These are phyloP conservation scores for Psilopsiagon aymara DNA, from an alignment of 2,113 vertebrate genomes.

Conservation along the genomic window DNA sequence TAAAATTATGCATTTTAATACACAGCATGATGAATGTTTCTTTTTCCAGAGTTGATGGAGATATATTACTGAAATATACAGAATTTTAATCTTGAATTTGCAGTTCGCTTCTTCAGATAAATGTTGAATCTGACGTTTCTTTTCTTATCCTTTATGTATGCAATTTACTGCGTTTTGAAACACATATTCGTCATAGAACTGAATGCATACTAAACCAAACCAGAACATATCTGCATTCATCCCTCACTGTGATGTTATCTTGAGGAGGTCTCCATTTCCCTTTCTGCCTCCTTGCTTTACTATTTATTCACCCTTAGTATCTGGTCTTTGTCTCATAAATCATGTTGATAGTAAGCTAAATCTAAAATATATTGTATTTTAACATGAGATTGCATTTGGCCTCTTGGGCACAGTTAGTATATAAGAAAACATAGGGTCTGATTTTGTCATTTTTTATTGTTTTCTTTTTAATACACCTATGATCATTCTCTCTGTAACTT, in stretches of 20 bases:
- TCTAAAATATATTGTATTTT: background rate
- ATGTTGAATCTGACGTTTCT: background rate
- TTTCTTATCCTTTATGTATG: slow-evolving; percentile 17
- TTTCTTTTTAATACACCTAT: background rate
- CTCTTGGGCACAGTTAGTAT: background rate
- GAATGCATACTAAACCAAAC: background rate
- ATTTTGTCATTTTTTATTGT: background rate
- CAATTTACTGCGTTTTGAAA: slow-evolving; percentile 32
- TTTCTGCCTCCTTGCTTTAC: background rate
- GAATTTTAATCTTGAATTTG: background rate
- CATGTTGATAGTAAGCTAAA: background rate
- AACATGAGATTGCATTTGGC: background rate
- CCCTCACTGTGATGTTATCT: background rate
- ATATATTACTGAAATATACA: background rate
- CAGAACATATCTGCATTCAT: background rate
- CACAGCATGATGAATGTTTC: background rate
- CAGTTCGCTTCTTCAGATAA: background rate
- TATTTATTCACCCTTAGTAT: background rate
- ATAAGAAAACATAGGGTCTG: background rate
- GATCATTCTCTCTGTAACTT: background rate
- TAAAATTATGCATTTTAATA: background rate
- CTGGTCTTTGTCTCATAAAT: background rate
- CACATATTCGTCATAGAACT: background rate
- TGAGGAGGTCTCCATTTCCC: background rate
- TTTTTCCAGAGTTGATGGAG: background rate